Percentiles rank a stretch among this genome's conserved stretches.
Evolutionary conservation across 2,888 invertebrate species (phyloP).

Genomic region (Ormyrus pomaceus): DNA sequence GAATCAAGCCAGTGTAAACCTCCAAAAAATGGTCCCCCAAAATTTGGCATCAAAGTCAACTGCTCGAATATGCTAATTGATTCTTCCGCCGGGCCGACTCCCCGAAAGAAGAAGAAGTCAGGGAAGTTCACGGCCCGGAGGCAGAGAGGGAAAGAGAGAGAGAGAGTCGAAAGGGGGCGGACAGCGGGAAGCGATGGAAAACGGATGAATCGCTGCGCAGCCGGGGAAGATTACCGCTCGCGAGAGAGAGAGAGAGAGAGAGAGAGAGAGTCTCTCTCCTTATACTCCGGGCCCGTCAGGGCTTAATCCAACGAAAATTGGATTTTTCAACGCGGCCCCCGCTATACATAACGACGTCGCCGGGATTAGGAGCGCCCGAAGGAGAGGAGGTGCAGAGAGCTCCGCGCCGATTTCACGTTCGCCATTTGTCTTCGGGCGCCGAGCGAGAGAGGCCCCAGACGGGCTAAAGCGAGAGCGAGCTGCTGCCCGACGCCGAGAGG

Average conservation of each 20-base stretch:
- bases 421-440: neutral
- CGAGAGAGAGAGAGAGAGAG: no score
- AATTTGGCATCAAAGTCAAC: no score
- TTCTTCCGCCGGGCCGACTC: neutral
- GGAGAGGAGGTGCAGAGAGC: neutral
- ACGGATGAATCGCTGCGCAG: conserved; percentile 39
- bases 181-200: conserved; percentile 35
- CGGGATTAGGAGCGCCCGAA: conserved; percentile 17
- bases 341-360: conserved; percentile 1
- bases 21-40: no score
- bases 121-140: neutral
- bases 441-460: no score
- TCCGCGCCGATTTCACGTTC: conserved; percentile 1
- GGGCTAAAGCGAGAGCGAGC: no score
- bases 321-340: conserved; percentile 47
- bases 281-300: conserved; percentile 27
- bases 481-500: no score
- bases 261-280: conserved; percentile 24
- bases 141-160: neutral
- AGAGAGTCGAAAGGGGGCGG: neutral
- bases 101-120: neutral
- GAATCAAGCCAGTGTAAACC: no score
- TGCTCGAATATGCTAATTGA: conserved; percentile 27
- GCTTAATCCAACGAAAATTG: conserved; percentile 56
- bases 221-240: conserved; percentile 41